Conservation (phyloP, 2,888 invertebrate species). For the Dynastes tityus region DNA sequence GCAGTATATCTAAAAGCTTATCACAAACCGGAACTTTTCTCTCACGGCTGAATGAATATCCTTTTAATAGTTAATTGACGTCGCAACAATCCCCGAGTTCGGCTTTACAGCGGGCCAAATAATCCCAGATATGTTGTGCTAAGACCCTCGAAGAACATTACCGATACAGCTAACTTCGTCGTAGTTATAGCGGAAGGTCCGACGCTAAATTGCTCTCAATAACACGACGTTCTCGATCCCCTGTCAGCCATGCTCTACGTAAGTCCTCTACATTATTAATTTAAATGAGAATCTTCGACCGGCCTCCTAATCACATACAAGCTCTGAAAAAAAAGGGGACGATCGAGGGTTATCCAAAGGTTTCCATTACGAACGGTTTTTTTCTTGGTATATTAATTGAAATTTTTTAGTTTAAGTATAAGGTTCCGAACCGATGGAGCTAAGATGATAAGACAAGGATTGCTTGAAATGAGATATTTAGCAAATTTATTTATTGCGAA, state of each 20-base stretch:
- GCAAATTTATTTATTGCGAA: too few species aligned
- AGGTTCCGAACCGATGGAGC: too few species aligned
- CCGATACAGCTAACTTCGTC: slow-evolving; percentile 16
- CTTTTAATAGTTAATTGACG: neutral
- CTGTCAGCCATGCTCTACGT: neutral
- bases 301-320: neutral
- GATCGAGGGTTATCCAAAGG: too few species aligned
- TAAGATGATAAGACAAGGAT: too few species aligned
- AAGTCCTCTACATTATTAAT: slow-evolving; percentile 1
- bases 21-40: too few species aligned
- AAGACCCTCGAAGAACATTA: slow-evolving; percentile 21
- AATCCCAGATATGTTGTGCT: slow-evolving; percentile 23
- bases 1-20: too few species aligned
- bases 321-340: neutral
- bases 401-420: too few species aligned
- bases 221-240: slow-evolving; percentile 5
- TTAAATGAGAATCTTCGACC: neutral
- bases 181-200: neutral
- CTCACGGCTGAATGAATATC: neutral
- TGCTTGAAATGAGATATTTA: too few species aligned
- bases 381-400: too few species aligned
- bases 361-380: too few species aligned
- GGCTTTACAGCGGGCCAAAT: slow-evolving; percentile 8
- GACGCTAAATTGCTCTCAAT: neutral
- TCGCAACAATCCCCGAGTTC: neutral